Percentiles rank a stretch among this genome's conserved stretches.
phyloP scores from a whole-genome alignment of 2,113 vertebrate genomes.

The Ceyx cyanopectus region DNA sequence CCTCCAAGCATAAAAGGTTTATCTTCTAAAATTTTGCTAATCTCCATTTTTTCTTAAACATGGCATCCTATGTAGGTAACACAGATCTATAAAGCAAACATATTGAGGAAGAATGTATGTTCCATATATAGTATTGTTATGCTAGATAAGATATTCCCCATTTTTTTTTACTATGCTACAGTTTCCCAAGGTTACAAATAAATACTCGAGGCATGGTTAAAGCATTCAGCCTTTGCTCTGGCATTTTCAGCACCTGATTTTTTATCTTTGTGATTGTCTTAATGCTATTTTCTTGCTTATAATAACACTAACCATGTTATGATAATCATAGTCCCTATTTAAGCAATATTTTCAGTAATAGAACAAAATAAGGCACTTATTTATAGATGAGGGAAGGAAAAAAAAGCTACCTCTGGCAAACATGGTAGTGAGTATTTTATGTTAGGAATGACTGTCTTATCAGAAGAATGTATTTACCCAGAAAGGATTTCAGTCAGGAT shows the following conservation, averaged over 20 bases:
- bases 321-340: constrained; percentile 31
- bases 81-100: not conserved
- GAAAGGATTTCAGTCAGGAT: not conserved
- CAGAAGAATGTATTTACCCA: not conserved
- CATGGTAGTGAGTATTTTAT: not conserved
- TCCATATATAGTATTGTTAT: not conserved
- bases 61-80: not conserved
- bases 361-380: constrained; percentile 7
- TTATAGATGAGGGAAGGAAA: not conserved
- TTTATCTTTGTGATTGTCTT: constrained; percentile 23
- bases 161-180: not conserved
- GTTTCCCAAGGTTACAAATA: not conserved
- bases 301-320: constrained; percentile 53
- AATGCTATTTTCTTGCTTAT: constrained; percentile 36
- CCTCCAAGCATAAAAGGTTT: not conserved
- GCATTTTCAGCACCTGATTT: constrained; percentile 43
- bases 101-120: not conserved
- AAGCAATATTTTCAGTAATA: constrained; percentile 38
- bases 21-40: not conserved
- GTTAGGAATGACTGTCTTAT: not conserved
- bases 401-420: not conserved
- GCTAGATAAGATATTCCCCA: not conserved
- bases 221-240: constrained; percentile 9
- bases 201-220: not conserved
- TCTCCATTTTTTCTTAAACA: not conserved